Percentiles rank a stretch among this genome's conserved stretches.
These are phyloP conservation scores for Aphis gossypii DNA, from an alignment of 1,140 invertebrate genomes.

Conservation along the genomic window DNA sequence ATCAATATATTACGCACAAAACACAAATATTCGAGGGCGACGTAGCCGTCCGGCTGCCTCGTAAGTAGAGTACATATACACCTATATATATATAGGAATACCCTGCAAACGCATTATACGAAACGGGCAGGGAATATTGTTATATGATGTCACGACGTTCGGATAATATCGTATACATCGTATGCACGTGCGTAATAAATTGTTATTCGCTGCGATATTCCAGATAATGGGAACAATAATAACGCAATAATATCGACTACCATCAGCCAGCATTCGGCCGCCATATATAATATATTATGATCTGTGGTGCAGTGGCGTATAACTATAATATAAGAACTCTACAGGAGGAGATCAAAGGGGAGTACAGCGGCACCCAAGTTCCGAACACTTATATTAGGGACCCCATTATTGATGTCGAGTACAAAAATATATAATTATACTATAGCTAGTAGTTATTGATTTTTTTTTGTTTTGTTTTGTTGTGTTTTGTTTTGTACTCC, in stretches of 20 bases:
- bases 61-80: too few species aligned
- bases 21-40: not conserved
- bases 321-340: not conserved
- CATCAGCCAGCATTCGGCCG: not conserved
- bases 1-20: not conserved
- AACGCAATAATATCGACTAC: constrained; percentile 1
- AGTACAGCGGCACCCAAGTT: not conserved
- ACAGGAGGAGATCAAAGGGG: not conserved
- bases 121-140: not conserved
- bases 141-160: not conserved
- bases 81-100: not conserved
- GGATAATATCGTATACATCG: constrained; percentile 1
- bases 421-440: not conserved
- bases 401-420: not conserved
- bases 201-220: constrained; percentile 6
- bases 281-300: not conserved
- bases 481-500: not conserved
- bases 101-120: not conserved
- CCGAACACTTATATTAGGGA: not conserved
- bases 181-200: constrained; percentile 1
- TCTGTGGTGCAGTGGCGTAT: not conserved
- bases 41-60: too few species aligned
- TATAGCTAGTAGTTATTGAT: not conserved
- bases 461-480: not conserved
- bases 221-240: constrained; percentile 8